Base-by-base conservation (phyloP, 2,797 vertebrate species). In the Semaprochilodus insignis region DNA sequence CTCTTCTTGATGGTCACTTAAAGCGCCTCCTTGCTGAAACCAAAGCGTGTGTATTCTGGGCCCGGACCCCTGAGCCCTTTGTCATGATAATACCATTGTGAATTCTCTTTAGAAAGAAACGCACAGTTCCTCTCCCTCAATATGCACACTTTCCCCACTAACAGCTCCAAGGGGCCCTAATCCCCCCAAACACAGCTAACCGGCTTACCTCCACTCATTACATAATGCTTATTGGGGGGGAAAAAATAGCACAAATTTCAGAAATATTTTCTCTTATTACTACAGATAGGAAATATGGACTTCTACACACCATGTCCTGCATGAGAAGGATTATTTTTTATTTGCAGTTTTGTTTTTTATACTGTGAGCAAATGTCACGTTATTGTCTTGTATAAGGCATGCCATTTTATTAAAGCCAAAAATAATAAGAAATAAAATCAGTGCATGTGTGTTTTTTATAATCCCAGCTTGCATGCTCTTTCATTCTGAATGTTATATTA, bases 81-180 rank as follows among this genome's bases (percentile, higher is more conserved):
- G 92, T 94, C 91, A 94, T 94, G 93, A 93, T 94, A 93, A 94
- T 94, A 88, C 89, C 89, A 92, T 94, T 94, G 92, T 94, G 91
- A 89, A 91, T 93, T 91, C 90, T 89, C 87, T 62, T 75, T 27
- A 13, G 34, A 21, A 67, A 67, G 90, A 93, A 91, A 89, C 91
- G 90, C 91, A 91, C 94, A 92, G 90, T 89, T 90, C 88, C 89
- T 87, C 84, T 85, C 83, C 51, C 89, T 83, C 89, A 87, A 83
- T 89, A 72, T 87, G 90, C 88, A 87, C 90, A 91, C 89, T 89
- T 91, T 93, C 91, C 90, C 91, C 88, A 89, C 90, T 92, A 91
- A 92, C 91, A 93, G 90, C 88, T 91, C 88, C 88, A 85, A 91
- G 82, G 90, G 88, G 81, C 74, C 87, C 87, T 88, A 89, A 83